These are phyloP conservation scores for Thymallus thymallus DNA, from an alignment of 2,113 vertebrate species.

Conservation along the genomic window DNA sequence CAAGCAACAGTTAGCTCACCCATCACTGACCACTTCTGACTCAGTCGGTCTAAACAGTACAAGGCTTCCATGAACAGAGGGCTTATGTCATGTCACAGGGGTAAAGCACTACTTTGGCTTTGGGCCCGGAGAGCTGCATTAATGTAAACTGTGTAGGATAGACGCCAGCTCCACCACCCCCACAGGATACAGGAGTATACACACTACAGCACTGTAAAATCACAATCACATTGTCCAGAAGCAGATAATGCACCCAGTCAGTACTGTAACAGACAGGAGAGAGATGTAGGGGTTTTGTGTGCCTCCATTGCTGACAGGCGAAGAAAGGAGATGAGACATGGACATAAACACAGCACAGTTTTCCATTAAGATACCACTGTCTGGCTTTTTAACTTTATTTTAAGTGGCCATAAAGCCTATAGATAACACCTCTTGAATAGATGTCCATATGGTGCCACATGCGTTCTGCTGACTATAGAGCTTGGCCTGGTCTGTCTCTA, in stretches of 20 bases:
- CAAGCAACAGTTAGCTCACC: not conserved
- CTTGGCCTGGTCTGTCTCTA: conserved; percentile 7
- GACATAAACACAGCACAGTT: conserved; percentile 27
- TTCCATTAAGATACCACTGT: conserved; percentile 17
- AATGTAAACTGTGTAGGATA: conserved; percentile 28
- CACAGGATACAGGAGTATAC: not conserved
- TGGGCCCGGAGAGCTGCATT: conserved; percentile 25
- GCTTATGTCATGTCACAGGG: conserved; percentile 42
- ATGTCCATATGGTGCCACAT: conserved; percentile 15
- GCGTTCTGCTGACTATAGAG: conserved; percentile 27
- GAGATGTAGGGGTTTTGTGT: not conserved
- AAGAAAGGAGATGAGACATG: conserved; percentile 17
- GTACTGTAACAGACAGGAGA: not conserved
- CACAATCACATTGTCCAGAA: not conserved
- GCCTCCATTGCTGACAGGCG: conserved; percentile 17
- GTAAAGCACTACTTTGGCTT: conserved; percentile 5
- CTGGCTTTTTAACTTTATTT: conserved; percentile 27
- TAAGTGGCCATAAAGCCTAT: conserved; percentile 29
- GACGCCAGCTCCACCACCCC: conserved; percentile 1
- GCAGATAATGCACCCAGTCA: not conserved
- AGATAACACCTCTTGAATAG: conserved; percentile 33
- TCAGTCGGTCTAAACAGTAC: conserved; percentile 21
- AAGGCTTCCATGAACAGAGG: not conserved
- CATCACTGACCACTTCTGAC: conserved; percentile 29
- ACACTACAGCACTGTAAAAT: conserved; percentile 1